Percentiles rank a stretch among this genome's conserved stretches.
Evolutionary conservation across 2,113 vertebrate species (phyloP).

Genomic region (Mormyrus iriodes): DNA sequence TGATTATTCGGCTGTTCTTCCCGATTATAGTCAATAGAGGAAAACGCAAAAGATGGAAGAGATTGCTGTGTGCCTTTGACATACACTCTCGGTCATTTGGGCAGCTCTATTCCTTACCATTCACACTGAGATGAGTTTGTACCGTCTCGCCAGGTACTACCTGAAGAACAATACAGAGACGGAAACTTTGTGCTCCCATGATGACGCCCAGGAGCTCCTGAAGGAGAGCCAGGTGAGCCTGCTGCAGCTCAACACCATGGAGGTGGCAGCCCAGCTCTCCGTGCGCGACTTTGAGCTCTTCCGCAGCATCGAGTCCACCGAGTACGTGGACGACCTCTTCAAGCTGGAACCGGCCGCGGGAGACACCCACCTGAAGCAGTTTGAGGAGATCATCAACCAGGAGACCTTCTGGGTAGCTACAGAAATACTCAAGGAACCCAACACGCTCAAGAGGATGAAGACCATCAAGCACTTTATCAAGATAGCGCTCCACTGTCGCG

Average conservation of each 20-base stretch:
- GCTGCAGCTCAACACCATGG: constrained; percentile 89
- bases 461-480: constrained; percentile 96
- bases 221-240: constrained; percentile 86
- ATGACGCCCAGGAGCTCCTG: constrained; percentile 88
- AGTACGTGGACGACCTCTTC: constrained; percentile 89
- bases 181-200: constrained; percentile 88
- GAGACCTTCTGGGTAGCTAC: constrained; percentile 97
- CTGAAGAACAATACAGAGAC: constrained; percentile 98
- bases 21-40: background rate
- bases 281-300: constrained; percentile 93
- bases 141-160: constrained; percentile 72
- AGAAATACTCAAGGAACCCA: constrained; percentile 85
- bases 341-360: constrained; percentile 71
- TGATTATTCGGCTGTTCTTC: background rate
- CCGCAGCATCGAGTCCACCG: constrained; percentile 87
- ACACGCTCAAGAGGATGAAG: constrained; percentile 90
- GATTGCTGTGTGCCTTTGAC: background rate
- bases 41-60: background rate
- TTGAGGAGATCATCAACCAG: constrained; percentile 91
- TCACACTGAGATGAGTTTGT: background rate
- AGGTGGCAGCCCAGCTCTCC: constrained; percentile 91
- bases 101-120: too few relatives aligned
- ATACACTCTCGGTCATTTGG: background rate
- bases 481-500: constrained; percentile 88
- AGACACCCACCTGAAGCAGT: constrained; percentile 78